Conservation (phyloP, 92 coral and sea anemone genomes). For the Muricea muricata region DNA sequence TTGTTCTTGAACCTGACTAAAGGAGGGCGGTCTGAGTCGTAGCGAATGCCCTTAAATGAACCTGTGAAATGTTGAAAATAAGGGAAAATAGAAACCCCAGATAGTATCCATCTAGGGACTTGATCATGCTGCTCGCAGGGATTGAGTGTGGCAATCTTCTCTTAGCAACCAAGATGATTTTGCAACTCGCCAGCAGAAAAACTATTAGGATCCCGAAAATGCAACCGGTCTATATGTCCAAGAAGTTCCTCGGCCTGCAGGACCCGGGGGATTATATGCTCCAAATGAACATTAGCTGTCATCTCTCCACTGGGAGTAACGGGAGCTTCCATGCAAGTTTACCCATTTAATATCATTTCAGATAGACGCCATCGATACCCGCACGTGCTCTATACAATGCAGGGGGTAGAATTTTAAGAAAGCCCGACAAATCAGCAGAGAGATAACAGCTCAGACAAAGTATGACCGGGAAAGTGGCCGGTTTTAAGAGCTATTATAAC, state of each 20-base stretch:
- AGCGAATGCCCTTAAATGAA: neutral
- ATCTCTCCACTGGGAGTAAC: neutral
- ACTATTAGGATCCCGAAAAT: neutral
- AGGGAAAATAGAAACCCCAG: neutral
- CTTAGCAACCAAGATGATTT: neutral
- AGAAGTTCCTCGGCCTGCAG: neutral
- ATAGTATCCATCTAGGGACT: neutral
- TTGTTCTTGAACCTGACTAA: no score
- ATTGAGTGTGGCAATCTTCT: neutral
- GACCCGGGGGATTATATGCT: neutral
- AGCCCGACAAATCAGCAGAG: constrained; percentile 3
- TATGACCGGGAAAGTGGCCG: neutral
- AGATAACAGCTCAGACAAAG: neutral
- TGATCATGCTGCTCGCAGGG: neutral
- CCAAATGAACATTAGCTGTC: neutral
- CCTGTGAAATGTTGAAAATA: neutral
- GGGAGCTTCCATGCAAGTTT: no score
- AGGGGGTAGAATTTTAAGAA: neutral
- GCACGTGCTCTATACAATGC: neutral
- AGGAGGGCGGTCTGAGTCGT: neutral
- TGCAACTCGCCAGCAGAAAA: constrained; percentile 2
- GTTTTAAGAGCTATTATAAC: no score
- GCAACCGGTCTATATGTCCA: neutral
- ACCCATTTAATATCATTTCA: no score
- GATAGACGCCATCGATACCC: no score